Evolutionary conservation across 2,888 invertebrate genomes (phyloP), one percentile per base, ranked within the genome.

Genomic region (Hemaris fuciformis): DNA sequence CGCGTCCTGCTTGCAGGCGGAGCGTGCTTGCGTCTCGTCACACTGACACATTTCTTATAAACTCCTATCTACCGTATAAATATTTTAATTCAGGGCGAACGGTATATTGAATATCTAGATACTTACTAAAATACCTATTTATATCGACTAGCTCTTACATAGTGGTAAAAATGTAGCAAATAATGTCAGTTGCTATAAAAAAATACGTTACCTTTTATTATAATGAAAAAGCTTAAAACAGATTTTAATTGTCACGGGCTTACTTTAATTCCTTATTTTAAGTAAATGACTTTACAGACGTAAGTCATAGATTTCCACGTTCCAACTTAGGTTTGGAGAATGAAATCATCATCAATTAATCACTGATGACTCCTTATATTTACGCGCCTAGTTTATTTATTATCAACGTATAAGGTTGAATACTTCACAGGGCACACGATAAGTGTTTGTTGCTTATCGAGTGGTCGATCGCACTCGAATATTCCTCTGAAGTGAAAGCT

Each of bases 241-340:
- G 45, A 62, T 64, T 61, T 59, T 62, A 62, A 64, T 66, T 66
- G 66, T 68, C 66, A 66, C 64, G 62, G 68, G 57, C 48, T 56
- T 63, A 57, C 61, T 66, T 59, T 63, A 65, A 18, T 53, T 53
- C 53, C 31, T 53, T 31, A 31, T 8, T 53, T 18, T 18, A 3
- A 27, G 15, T 25, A 18, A 53, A n/a, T n/a, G n/a, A n/a, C n/a
- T n/a, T n/a, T n/a, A n/a, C n/a, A n/a, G n/a, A n/a, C n/a, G n/a
- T n/a, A n/a, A n/a, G n/a, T n/a, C n/a, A n/a, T 31, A 10, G 23
- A 48, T 53, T 53, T 27, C 15, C 48, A 18, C 10, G 18, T 53
- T 31, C 2, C 8, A 27, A 53, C 1, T 31, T 31, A 25, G 18
- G 25, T 34, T 3, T 25, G 13, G 38, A 48, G 3, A 46, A 60